phyloP scores from a whole-genome alignment of 2,888 invertebrate genomes.

The Diaprepes abbreviatus region DNA sequence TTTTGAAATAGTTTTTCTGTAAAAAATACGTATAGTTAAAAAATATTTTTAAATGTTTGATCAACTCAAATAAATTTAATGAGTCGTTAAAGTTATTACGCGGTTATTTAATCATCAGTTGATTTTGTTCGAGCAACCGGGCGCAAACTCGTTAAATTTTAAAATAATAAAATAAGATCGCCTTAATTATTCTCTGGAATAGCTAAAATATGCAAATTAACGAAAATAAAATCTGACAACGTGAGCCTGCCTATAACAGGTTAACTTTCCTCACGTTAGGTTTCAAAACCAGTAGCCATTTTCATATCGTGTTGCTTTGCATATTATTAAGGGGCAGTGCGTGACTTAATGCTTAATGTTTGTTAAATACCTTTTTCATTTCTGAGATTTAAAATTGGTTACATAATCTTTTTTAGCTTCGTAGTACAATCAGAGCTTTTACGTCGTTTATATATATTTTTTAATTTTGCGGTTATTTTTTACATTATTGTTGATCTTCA shows the following conservation, averaged over 20 bases:
- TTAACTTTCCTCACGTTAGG: slow-evolving; percentile 45
- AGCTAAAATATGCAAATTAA: slow-evolving; percentile 33
- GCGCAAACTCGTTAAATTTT: not conserved
- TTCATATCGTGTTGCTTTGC: slow-evolving; percentile 47
- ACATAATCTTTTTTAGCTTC: not conserved
- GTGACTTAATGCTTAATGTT: slow-evolving; percentile 44
- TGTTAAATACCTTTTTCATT: slow-evolving; percentile 21
- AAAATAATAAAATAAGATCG: not conserved
- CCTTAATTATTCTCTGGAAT: not conserved
- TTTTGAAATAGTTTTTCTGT: no score
- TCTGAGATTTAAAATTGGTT: slow-evolving; percentile 8
- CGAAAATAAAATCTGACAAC: slow-evolving; percentile 38
- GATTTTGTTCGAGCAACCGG: no score
- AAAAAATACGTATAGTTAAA: no score
- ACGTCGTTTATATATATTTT: no score
- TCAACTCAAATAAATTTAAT: no score
- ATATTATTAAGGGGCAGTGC: slow-evolving; percentile 44
- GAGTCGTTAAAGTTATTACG: no score
- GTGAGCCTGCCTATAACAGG: slow-evolving; percentile 33
- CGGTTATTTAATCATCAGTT: no score
- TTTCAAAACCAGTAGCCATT: slow-evolving; percentile 53
- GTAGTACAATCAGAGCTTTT: no score
- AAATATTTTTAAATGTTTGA: no score
- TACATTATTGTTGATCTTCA: no score
- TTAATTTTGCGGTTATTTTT: no score